Percentiles rank a stretch among this genome's conserved stretches.
Evolutionary conservation across 2,888 invertebrate genomes (phyloP).

Genomic region (Nomada fabriciana): DNA sequence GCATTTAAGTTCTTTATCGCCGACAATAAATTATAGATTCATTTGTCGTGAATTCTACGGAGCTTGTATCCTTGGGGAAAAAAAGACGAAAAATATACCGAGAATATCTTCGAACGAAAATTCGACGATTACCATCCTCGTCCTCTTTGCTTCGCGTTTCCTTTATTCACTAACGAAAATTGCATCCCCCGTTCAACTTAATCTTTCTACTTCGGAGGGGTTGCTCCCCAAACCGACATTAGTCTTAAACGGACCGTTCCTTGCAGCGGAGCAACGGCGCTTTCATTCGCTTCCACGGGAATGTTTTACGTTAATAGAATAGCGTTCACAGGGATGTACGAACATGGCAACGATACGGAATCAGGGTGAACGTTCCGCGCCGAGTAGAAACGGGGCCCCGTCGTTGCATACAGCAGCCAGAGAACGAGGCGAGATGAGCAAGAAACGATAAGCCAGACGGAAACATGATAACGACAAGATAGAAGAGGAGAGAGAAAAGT

Average conservation of each 20-base stretch:
- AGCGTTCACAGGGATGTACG: conserved; percentile 21
- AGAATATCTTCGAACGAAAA: conserved; percentile 26
- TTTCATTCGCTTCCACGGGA: not conserved
- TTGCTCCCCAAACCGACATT: no score
- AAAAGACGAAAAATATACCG: no score
- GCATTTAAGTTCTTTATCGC: not conserved
- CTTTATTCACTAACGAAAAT: conserved; percentile 19
- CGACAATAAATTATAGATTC: conserved; percentile 45
- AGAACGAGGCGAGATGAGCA: conserved; percentile 53
- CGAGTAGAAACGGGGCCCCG: conserved; percentile 28
- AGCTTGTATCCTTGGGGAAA: conserved; percentile 6
- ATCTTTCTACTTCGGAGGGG: not conserved
- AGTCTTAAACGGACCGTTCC: no score
- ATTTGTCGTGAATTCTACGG: conserved; percentile 30
- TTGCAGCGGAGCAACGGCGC: not conserved
- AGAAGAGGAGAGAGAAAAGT: conserved; percentile 7
- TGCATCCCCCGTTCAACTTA: not conserved
- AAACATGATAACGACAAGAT: not conserved
- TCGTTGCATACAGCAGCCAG: conserved; percentile 49
- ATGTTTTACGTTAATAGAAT: conserved; percentile 49
- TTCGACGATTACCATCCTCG: conserved; percentile 8
- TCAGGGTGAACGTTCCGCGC: conserved; percentile 25
- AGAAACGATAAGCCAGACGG: conserved; percentile 26
- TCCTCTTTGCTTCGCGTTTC: no score
- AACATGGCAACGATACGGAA: conserved; percentile 24